Base-by-base conservation (phyloP, 2,888 invertebrate species). In the Anthoptus insignis region DNA sequence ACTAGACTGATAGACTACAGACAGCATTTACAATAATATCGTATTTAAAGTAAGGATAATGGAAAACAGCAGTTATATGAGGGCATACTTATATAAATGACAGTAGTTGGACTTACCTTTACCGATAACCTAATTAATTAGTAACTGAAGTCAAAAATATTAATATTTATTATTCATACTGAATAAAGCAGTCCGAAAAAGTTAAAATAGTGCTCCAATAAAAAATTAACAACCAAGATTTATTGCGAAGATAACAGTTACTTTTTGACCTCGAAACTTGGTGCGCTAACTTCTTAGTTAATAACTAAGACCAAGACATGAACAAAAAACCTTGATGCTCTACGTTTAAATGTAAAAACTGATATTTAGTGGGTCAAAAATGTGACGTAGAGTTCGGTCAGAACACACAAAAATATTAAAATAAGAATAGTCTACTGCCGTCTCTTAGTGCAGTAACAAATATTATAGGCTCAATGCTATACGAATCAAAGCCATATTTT, bases 211-310 rank as follows among this genome's bases (percentile, higher is more conserved):
- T 24, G 49, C 24, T 49, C 21, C 29, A 60, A 47, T 42, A 54
- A 61, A 61, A 61, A 54, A 49, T 29, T 61, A 24, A 45, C 42
- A 56, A 42, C 56, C 24, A 39, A 54, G 54, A 54, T 54, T 61
- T 53, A 45, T 32, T 45, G 22, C 60, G 24, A 61, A 45, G 61
- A 54, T 49, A 63, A 63, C 63, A 63, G 56, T 63, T 54, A 63
- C 56, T 63, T 49, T 24, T 39, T 63, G 63, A 56, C 63, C 63
- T 63, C 56, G 63, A 56, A 56, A 29, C 45, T 19, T 39, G 5
- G 27, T 21, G 54, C 56, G 56, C 37, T 61, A 37, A 49, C 63
- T 56, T 56, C 49, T 47, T 56, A 61, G 22, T 61, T 61, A 54
- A 37, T 54, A 53, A 63, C 56, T 49, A 57, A 64, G 57, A 50